Base-by-base conservation (phyloP, 2,888 invertebrate species). In the Asteroscopus sphinx region DNA sequence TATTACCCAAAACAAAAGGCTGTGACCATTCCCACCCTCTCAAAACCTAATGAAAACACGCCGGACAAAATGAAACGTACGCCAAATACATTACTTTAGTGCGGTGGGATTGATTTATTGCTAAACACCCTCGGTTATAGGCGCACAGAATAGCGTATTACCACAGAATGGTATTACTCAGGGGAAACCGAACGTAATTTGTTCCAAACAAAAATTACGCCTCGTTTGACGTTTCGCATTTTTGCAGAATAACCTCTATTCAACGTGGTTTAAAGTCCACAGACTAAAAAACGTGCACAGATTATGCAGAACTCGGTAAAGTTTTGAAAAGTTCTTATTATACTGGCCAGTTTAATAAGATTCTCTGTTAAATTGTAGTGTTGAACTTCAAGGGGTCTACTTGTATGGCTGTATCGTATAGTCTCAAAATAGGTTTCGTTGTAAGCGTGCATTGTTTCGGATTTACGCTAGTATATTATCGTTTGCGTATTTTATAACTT, bases 1-100 rank as follows among this genome's bases (percentile, higher is more conserved):
- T 35, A 46, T 37, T 35, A 12, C 56, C 51, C 62, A 32, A 68
- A 64, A 63, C 58, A 66, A 66, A 65, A 70, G 59, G 52, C 49
- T 68, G 70, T 60, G 12, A 32, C 52, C 47, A 33, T 61, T 67
- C 55, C 73, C 61, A 71, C 70, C 79, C 77, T 73, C 71, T 62
- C 44, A 49, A 74, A 77, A 75, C 42, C 65, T 71, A 82, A 83
- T 79, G 79, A 82, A 84, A 83, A 79, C 72, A 77, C 74, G 54
- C 57, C 51, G 75, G 69, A 74, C 76, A 72, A 80, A 85, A 83
- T 80, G 71, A 79, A 82, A 83, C 76, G 76, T 77, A 77, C 75
- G 69, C 76, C 73, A 75, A 76, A 82, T 83, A 85, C 85, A 87
- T 90, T 87, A 85, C 80, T 83, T 83, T 75, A 77, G 73, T 81